Evolutionary conservation across 2,797 vertebrate genomes (phyloP), one percentile per base, ranked within the genome.

Genomic region (Cynopterus sphinx): DNA sequence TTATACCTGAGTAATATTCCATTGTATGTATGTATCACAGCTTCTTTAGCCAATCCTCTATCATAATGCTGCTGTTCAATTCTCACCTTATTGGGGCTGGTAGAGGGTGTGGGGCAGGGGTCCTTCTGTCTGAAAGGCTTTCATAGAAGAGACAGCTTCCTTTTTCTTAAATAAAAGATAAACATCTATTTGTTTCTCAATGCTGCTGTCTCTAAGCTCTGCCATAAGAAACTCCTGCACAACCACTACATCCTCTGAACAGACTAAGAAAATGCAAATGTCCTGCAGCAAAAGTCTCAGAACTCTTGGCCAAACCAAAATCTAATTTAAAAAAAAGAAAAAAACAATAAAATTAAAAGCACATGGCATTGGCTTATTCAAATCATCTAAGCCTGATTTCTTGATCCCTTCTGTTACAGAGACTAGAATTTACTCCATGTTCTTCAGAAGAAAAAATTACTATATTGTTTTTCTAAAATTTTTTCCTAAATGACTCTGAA

Each of bases 261-360:
- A 51, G 65, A 11, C 19, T 83, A 24, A 95, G 8, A 96, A 92
- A 91, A 81, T 17, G 21, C 36, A 78, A 46, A 10, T 82, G 9
- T 65, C 7, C 67, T 41, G 28, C 9, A 68, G 46, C 51, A 70
- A 67, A 88, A 79, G 22, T 70, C 43, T 90, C 24, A 73, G 71
- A 84, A 21, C 55, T 92, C 36, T 41, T 73, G 5, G 26, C 26
- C 65, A 87, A 81, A 78, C 15, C 33, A 15, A 94, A 96, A 96
- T 70, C 70, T 57, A 95, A 91, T 93, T 7, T 7, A 61, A 53
- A 94, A 95, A 95, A 63, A 9, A 51, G 90, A 55, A 92, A 68
- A 95, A 61, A 10, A 4, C 83, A 92, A 71, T 91, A 93, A 89
- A 96, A 91, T 63, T 68, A 87, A 93, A 96, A 96, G 33, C 79